phyloP scores from a whole-genome alignment of 2,797 vertebrate species.

The Anabacerthia variegaticeps region DNA sequence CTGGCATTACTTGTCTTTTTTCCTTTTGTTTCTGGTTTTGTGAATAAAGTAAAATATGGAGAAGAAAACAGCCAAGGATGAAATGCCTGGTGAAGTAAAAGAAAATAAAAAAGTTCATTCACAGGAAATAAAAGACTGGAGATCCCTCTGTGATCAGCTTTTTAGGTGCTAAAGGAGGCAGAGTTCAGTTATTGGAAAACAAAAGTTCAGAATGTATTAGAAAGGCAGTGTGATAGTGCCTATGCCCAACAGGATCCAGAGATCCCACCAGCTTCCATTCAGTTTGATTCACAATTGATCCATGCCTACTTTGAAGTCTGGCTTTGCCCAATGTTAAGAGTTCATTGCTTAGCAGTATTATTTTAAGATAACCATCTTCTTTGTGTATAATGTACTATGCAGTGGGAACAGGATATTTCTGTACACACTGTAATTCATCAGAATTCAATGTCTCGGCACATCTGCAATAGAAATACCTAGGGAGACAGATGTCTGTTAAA shows the following conservation, averaged over 20 bases:
- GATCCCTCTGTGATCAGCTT: background rate
- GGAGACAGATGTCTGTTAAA: background rate
- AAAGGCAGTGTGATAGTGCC: background rate
- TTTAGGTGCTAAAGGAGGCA: background rate
- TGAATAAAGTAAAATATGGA: background rate
- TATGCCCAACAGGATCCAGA: background rate
- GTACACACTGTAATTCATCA: background rate
- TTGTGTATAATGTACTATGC: background rate
- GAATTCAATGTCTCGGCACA: background rate
- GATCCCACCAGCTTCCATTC: background rate
- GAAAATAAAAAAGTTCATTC: background rate
- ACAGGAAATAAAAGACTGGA: background rate
- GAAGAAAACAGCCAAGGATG: background rate
- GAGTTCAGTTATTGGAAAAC: background rate
- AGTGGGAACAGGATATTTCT: background rate
- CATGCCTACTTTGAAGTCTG: background rate
- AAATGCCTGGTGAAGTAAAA: background rate
- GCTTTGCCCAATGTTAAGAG: background rate
- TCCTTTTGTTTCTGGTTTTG: background rate
- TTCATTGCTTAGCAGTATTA: background rate
- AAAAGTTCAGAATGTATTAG: background rate
- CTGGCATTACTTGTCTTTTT: background rate
- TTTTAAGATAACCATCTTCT: background rate
- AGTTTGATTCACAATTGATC: background rate
- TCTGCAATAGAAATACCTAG: background rate